Evolutionary conservation across 1,140 invertebrate genomes (phyloP).

Genomic region (Diprion similis): DNA sequence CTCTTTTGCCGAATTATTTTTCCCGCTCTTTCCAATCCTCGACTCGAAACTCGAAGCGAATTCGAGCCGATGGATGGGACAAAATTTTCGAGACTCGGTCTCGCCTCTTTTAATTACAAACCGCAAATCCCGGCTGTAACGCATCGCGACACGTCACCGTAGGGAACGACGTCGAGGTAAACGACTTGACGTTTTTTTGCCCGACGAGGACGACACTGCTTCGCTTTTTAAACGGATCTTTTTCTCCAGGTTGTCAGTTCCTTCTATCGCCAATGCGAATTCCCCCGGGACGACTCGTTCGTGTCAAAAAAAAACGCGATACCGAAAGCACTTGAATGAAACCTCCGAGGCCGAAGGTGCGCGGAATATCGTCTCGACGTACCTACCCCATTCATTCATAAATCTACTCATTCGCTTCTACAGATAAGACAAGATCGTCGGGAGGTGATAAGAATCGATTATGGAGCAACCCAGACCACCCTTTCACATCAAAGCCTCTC

Average conservation of each 20-base stretch:
- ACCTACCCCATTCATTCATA: too few relatives aligned
- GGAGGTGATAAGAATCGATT: too few relatives aligned
- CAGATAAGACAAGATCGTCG: too few relatives aligned
- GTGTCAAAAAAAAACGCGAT: background rate
- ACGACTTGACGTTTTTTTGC: background rate
- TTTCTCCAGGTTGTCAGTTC: background rate
- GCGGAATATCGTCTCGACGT: background rate
- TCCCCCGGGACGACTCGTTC: background rate
- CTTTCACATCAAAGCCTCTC: too few relatives aligned
- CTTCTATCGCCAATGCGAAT: background rate
- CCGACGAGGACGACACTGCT: background rate
- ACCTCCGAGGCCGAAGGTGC: background rate
- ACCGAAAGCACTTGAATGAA: background rate
- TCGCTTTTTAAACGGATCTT: constrained; percentile 5
- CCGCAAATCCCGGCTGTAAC: background rate
- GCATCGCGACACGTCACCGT: background rate
- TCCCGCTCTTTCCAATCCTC: background rate
- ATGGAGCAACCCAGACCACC: too few relatives aligned
- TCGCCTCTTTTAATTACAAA: background rate
- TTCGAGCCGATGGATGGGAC: background rate
- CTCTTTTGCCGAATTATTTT: background rate
- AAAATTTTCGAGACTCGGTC: background rate
- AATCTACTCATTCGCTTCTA: too few relatives aligned
- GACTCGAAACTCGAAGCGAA: background rate
- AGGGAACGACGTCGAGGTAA: background rate